Conservation (phyloP, 2,797 vertebrate genomes). For the Spheniscus humboldti region DNA sequence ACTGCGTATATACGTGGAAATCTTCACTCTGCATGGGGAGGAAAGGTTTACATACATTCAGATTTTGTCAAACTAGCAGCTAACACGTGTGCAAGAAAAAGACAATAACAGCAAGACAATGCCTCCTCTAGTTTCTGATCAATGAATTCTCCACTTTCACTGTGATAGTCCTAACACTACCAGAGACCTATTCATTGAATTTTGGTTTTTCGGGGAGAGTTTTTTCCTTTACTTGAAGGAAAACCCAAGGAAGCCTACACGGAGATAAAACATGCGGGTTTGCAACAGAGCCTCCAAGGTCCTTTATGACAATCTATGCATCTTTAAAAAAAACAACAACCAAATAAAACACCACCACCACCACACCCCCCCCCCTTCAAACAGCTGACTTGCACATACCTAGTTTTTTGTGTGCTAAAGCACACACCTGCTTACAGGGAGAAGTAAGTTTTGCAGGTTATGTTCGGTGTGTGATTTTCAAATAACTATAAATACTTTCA, state of each 20-base stretch:
- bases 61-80: background rate
- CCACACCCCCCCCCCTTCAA: background rate
- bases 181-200: background rate
- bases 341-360: background rate
- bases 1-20: slow-evolving; percentile 94
- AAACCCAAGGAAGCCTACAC: background rate
- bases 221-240: background rate
- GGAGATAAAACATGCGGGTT: background rate
- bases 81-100: background rate
- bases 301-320: background rate
- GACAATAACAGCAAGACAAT: background rate
- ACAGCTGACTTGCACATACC: background rate
- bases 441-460: background rate
- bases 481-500: background rate
- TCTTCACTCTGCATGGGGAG: slow-evolving; percentile 79
- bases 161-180: background rate
- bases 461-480: background rate
- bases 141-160: background rate
- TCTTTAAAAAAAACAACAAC: background rate
- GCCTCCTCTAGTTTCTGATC: background rate
- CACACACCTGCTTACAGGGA: background rate
- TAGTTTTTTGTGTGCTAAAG: background rate
- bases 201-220: background rate
- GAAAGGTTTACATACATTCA: background rate
- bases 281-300: background rate